Conservation (phyloP, 2,888 invertebrate species). For the Tipula helvola region DNA sequence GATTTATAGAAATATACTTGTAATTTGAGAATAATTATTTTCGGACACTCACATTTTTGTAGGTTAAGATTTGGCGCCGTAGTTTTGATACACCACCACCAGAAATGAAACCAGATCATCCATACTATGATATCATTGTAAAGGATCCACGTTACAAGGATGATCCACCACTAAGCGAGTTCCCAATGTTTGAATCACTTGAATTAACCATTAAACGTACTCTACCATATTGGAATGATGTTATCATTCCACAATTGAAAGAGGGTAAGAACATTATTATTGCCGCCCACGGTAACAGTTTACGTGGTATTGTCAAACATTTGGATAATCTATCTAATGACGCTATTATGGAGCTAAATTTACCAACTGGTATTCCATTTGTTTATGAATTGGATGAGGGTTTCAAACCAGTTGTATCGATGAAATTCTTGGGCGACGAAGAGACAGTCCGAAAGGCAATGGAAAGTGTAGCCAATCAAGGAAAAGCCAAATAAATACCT, state of each 20-base stretch:
- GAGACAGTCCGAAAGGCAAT: constrained; percentile 65
- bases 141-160: constrained; percentile 61
- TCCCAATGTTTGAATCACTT: constrained; percentile 72
- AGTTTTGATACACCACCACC: constrained; percentile 75
- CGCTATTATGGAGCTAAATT: constrained; percentile 60
- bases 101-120: constrained; percentile 61
- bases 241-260: constrained; percentile 44
- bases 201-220: constrained; percentile 71
- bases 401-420: constrained; percentile 53
- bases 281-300: constrained; percentile 77
- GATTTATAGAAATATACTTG: neutral
- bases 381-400: constrained; percentile 61
- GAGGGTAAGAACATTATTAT: constrained; percentile 45
- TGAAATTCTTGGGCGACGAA: constrained; percentile 66
- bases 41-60: constrained; percentile 10
- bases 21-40: too few relatives aligned
- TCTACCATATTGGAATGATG: constrained; percentile 75
- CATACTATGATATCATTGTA: constrained; percentile 60
- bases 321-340: constrained; percentile 66
- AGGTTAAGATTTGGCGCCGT: constrained; percentile 76
- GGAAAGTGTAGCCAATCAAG: constrained; percentile 66
- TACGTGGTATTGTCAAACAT: constrained; percentile 75
- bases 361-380: constrained; percentile 71
- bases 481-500: constrained; percentile 50
- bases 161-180: constrained; percentile 57